Evolutionary conservation across 1,140 invertebrate genomes (phyloP), one percentile per base, ranked within the genome.

Genomic region (Zaprionus tsacasi): DNA sequence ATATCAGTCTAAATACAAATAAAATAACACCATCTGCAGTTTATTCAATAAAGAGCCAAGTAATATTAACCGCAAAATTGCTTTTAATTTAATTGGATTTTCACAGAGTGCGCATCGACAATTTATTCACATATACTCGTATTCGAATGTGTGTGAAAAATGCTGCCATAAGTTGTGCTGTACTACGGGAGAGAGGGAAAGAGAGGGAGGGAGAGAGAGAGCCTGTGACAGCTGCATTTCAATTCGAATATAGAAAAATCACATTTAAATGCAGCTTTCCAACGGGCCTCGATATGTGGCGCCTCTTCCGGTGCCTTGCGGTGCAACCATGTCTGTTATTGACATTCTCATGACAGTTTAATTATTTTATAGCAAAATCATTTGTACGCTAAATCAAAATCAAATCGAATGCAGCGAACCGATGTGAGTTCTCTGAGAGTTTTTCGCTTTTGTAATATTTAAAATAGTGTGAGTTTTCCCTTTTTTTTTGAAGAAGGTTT

Each of bases 311-410:
- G 12, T 55, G 75, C 59, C 66, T 78, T 71, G 60, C 48, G 56
- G 57, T 57, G 43, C 35, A 55, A 40, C 17, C 54, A 64, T 65
- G 68, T 67, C 43, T 79, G 83, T 66, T 72, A 88, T 87, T 87
- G 83, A 88, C 83, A 80, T 70, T 43, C 67, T 56, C 70, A 54
- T 88, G 83, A 83, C 83, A 89, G 80, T 88, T 88, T 89, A 89
- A 88, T 88, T 88, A 89, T 89, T 88, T 88, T 81, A 75, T 77
- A 54, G 54, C 45, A 25, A 64, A 73, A 35, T 71, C 56, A 85
- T 68, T 69, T 70, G 54, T 64, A 80, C 54, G 77, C 75, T 69
- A 68, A 58, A 73, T 64, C 65, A 66, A 65, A 71, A 58, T 36
- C 38, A 15, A 75, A 70, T 72, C 54, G 58, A 76, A 55, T 55